Base-by-base conservation (phyloP, 2,113 vertebrate genomes). In the Erinaceus europaeus region DNA sequence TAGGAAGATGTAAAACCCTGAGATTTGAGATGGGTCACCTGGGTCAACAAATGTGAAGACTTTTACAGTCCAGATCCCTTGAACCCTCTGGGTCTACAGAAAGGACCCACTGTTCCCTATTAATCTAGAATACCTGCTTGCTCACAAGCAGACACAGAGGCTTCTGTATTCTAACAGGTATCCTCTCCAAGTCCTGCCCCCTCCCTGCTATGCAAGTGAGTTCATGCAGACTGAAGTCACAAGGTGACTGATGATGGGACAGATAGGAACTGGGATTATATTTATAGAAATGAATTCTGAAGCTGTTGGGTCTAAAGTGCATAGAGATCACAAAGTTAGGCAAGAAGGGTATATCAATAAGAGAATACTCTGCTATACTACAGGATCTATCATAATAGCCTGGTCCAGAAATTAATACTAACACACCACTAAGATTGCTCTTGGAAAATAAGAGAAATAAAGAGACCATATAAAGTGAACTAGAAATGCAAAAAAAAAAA, bases 381-480 rank as follows among this genome's bases (percentile, higher is more conserved):
- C 1, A 42, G 18, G 27, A 72, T 42, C 82, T 72, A 57, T 29
- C n/a, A 73, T 71, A 48, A 48, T 29, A 72, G 29, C 25, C 25
- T 84, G 27, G 29, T 25, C 55, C 52, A 73, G 40, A 76, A 87
- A 76, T 79, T 6, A 57, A 38, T 55, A n/a, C 65, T 86, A 75
- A 62, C 6, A 38, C 57, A 42, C 6, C 27, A 11, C 44, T 67
- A 50, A 17, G 15, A 32, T 57, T 80, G 1, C 32, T 81, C 68
- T 55, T 69, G 10, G 44, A 67, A 87, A 27, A 84, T 27, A 23
- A 74, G 52, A 62, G 50, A 90, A 81, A 78, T 40, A 76, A 82
- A 79, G 10, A 69, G 7, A 46, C 46, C 15, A 74, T 15, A 77
- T 13, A 46, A 52, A 78, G 44, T 46, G 27, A 85, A 81, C 23